These are phyloP conservation scores for Athalia cordata DNA, from an alignment of 2,888 invertebrate genomes.

Conservation along the genomic window DNA sequence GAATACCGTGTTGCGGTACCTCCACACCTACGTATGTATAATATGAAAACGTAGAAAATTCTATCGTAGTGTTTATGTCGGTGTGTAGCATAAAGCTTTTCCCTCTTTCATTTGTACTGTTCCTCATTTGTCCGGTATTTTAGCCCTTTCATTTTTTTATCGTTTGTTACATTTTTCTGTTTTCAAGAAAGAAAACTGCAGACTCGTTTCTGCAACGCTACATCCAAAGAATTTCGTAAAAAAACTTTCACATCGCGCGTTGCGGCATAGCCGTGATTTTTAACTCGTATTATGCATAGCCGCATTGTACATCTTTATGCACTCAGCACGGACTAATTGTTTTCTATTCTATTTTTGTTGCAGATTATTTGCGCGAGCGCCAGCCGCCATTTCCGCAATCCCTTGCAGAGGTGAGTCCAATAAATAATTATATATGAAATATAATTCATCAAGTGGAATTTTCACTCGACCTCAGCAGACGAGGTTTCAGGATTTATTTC, in stretches of 20 bases:
- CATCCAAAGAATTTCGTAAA: not conserved
- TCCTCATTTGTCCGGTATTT: conserved; percentile 31
- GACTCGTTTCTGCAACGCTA: not conserved
- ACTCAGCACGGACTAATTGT: conserved; percentile 2
- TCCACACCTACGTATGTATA: not conserved
- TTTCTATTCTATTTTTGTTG: conserved; percentile 51
- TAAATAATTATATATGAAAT: conserved; percentile 17
- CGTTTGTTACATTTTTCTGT: not conserved
- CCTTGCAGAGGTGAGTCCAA: conserved; percentile 61
- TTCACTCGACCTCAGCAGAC: not conserved
- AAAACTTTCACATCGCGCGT: conserved; percentile 16
- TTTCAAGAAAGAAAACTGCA: not conserved
- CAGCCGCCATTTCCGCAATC: conserved; percentile 57
- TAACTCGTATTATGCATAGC: not conserved
- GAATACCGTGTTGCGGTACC: not conserved
- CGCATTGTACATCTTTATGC: not conserved
- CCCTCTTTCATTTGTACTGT: conserved; percentile 25
- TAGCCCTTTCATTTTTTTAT: conserved; percentile 35
- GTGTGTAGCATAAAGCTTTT: conserved; percentile 13
- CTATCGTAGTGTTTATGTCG: too few relatives aligned
- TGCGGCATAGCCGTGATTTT: not conserved
- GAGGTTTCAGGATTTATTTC: conserved; percentile 17
- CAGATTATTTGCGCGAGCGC: conserved; percentile 63
- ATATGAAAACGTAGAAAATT: not conserved
- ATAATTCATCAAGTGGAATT: not conserved